These are phyloP conservation scores for Machimus atricapillus DNA, from an alignment of 2,888 invertebrate genomes.

Conservation along the genomic window DNA sequence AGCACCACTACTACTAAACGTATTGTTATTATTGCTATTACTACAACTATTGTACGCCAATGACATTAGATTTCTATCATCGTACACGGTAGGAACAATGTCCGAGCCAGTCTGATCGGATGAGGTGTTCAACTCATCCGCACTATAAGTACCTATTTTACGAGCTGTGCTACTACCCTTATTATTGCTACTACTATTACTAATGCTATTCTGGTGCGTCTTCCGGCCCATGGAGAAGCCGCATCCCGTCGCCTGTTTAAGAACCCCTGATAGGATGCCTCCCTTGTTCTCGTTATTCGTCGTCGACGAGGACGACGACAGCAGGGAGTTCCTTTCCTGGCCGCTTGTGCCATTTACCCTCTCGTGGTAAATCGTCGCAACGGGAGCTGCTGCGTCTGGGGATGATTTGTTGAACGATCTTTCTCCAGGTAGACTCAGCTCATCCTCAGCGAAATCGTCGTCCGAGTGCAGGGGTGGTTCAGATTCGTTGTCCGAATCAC, in stretches of 20 bases:
- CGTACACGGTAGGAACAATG: slow-evolving; percentile 45
- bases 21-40: slow-evolving; percentile 47
- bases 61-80: slow-evolving; percentile 47
- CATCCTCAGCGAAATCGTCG: slow-evolving; percentile 87
- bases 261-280: slow-evolving; percentile 51
- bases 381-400: slow-evolving; percentile 49
- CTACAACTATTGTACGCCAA: slow-evolving; percentile 49
- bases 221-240: slow-evolving; percentile 38
- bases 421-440: slow-evolving; percentile 69
- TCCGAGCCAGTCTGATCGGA: slow-evolving; percentile 47
- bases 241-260: slow-evolving; percentile 52
- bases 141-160: slow-evolving; percentile 48
- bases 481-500: slow-evolving; percentile 69
- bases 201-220: slow-evolving; percentile 25
- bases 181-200: slow-evolving; percentile 47
- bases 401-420: slow-evolving; percentile 57
- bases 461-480: slow-evolving; percentile 75
- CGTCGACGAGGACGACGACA: slow-evolving; percentile 59
- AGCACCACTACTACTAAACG: background rate
- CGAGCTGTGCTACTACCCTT: slow-evolving; percentile 34
- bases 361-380: slow-evolving; percentile 53
- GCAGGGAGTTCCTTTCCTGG: slow-evolving; percentile 58
- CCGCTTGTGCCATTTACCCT: slow-evolving; percentile 46
- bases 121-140: slow-evolving; percentile 48
- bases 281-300: slow-evolving; percentile 46